These are phyloP conservation scores for Drosophila paramelanica DNA, from an alignment of 2,888 invertebrate genomes.

Conservation along the genomic window DNA sequence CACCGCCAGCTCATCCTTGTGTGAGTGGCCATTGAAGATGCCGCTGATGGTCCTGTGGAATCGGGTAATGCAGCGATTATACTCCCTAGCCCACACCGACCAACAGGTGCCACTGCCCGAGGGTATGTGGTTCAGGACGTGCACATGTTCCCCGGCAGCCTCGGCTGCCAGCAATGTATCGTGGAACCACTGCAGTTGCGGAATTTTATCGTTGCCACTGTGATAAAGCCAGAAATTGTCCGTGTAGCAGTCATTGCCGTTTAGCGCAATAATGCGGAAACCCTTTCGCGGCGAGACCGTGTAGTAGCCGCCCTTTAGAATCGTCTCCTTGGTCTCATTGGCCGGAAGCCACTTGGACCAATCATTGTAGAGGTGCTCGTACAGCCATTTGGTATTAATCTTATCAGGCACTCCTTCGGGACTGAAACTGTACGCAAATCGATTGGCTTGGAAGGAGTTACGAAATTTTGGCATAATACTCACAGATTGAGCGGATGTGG, in stretches of 20 bases:
- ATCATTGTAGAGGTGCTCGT: slow-evolving; percentile 88
- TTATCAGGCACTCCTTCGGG: slow-evolving; percentile 85
- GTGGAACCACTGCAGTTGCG: slow-evolving; percentile 92
- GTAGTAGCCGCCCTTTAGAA: slow-evolving; percentile 91
- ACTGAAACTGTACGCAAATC: slow-evolving; percentile 86
- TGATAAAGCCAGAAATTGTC: slow-evolving; percentile 88
- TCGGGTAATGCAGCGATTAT: slow-evolving; percentile 88
- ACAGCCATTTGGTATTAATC: slow-evolving; percentile 90
- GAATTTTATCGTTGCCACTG: slow-evolving; percentile 89
- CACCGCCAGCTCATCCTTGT: slow-evolving; percentile 90
- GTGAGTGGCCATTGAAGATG: slow-evolving; percentile 94
- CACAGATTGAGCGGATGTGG: slow-evolving; percentile 93
- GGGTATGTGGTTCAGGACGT: slow-evolving; percentile 93
- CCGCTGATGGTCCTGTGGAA: slow-evolving; percentile 91
- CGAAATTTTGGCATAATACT: slow-evolving; percentile 76
- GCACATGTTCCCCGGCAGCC: slow-evolving; percentile 90
- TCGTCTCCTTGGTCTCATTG: slow-evolving; percentile 86
- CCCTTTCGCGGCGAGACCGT: slow-evolving; percentile 89
- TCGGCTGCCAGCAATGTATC: slow-evolving; percentile 91
- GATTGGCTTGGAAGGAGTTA: neutral
- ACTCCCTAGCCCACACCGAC: slow-evolving; percentile 90
- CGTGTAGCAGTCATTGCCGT: slow-evolving; percentile 90
- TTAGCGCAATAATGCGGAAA: slow-evolving; percentile 91
- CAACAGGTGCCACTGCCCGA: slow-evolving; percentile 89
- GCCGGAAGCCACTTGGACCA: slow-evolving; percentile 89